Percentiles rank a stretch among this genome's conserved stretches.
These are phyloP conservation scores for Halcyon malimbica DNA, from an alignment of 2,113 vertebrate genomes.

Conservation along the genomic window DNA sequence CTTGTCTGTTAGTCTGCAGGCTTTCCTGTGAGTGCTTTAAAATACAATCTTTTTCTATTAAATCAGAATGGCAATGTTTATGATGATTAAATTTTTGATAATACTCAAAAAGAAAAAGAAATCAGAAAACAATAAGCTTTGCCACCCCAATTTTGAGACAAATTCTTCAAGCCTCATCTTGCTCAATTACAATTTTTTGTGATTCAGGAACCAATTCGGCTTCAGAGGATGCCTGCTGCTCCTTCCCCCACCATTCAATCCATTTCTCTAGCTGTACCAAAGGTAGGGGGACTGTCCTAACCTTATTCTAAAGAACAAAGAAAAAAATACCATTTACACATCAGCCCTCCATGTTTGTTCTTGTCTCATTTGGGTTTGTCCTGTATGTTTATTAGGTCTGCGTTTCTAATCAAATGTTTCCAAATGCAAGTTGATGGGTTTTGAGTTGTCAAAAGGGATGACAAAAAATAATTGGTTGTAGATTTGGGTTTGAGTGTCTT, in stretches of 20 bases:
- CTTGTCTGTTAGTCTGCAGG: conserved; percentile 65
- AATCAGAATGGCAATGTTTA: not conserved
- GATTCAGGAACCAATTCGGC: conserved; percentile 83
- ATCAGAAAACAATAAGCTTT: conserved; percentile 1
- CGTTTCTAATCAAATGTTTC: not conserved
- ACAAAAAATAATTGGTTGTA: not conserved
- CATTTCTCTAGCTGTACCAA: conserved; percentile 83
- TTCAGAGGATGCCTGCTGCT: conserved; percentile 75
- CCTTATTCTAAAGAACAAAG: conserved; percentile 33
- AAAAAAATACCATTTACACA: not conserved
- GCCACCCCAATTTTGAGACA: conserved; percentile 11
- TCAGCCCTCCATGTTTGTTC: conserved; percentile 24
- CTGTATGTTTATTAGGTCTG: conserved; percentile 28
- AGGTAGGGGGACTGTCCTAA: conserved; percentile 81
- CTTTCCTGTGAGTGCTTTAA: conserved; percentile 61
- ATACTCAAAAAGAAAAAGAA: not conserved
- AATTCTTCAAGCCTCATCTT: conserved; percentile 55
- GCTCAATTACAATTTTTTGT: conserved; percentile 69
- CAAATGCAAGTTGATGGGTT: not conserved
- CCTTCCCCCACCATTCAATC: conserved; percentile 82
- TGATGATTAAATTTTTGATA: not conserved
- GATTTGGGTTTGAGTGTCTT: not conserved
- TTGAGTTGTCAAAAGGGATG: not conserved
- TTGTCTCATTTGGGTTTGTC: conserved; percentile 38
- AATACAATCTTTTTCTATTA: not conserved